A percentile compares a stretch with the other conserved stretches of the same genome.
These are phyloP conservation scores for Berghia stephanieae DNA, from an alignment of 1,140 invertebrate genomes.

Conservation along the genomic window DNA sequence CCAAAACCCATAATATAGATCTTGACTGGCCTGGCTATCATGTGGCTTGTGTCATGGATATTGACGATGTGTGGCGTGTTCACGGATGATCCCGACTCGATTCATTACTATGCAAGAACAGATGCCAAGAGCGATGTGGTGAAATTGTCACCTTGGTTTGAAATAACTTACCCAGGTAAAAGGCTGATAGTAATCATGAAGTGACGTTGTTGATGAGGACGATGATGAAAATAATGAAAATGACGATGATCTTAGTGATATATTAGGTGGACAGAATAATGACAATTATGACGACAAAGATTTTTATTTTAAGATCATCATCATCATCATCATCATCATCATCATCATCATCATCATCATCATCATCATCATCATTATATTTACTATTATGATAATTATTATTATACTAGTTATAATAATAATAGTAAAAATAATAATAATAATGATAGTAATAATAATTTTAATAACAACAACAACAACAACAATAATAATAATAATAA, in stretches of 20 bases:
- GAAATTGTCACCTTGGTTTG: slow-evolving; percentile 80
- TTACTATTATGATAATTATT: background rate
- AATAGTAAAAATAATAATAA: background rate
- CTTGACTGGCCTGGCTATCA: slow-evolving; percentile 70
- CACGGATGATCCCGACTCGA: slow-evolving; percentile 57
- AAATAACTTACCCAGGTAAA: slow-evolving; percentile 83
- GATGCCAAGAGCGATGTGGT: slow-evolving; percentile 81
- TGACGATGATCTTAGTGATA: background rate
- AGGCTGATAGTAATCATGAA: background rate
- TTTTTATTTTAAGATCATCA: background rate
- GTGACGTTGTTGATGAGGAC: background rate
- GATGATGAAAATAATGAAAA: background rate
- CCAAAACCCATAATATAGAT: too few species aligned
- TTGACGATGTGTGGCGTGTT: slow-evolving; percentile 77
- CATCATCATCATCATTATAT: background rate
- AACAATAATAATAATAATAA: background rate
- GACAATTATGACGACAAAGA: background rate
- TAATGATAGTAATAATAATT: background rate
- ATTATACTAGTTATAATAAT: background rate
- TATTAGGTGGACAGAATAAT: too few species aligned
- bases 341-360: background rate
- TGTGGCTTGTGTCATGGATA: slow-evolving; percentile 82
- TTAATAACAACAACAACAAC: background rate
- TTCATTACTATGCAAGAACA: slow-evolving; percentile 77
- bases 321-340: background rate